Percentiles rank a stretch among this genome's conserved stretches.
phyloP scores from a whole-genome alignment of 2,113 vertebrate species.

The Ciconia stormi region DNA sequence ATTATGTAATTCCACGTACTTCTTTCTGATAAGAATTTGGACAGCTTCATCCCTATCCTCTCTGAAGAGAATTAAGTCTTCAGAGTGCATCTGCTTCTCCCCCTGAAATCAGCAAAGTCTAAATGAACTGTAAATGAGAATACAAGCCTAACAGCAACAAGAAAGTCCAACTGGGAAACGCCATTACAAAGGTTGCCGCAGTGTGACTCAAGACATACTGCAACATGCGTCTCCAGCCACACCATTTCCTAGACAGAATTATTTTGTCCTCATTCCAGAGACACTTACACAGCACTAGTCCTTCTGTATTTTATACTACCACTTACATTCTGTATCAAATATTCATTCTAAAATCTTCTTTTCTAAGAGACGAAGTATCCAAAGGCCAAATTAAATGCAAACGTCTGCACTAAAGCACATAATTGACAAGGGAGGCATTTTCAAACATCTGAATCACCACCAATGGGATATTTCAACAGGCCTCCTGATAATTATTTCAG shows the following conservation, averaged over 20 bases:
- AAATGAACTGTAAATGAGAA: background rate
- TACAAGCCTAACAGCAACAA: background rate
- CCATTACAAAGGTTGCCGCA: background rate
- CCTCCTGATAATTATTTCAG: background rate
- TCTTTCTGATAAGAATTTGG: background rate
- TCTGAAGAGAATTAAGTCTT: conserved; percentile 15
- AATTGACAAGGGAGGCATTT: background rate
- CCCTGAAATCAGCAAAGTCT: background rate
- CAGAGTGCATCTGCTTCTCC: background rate
- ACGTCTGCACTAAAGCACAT: background rate
- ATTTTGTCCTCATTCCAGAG: background rate
- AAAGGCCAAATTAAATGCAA: background rate
- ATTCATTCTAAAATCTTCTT: background rate
- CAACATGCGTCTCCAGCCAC: background rate
- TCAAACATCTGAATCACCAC: background rate
- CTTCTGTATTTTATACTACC: background rate
- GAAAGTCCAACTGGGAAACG: fast-evolving
- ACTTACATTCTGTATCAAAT: background rate
- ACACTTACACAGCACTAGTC: background rate
- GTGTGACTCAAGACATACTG: background rate
- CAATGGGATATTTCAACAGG: background rate
- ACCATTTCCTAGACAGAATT: background rate
- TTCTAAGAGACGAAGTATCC: background rate
- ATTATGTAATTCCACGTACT: background rate
- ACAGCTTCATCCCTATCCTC: background rate